Conservation (phyloP, 2,888 invertebrate genomes). For the Lochmaea crataegi region DNA sequence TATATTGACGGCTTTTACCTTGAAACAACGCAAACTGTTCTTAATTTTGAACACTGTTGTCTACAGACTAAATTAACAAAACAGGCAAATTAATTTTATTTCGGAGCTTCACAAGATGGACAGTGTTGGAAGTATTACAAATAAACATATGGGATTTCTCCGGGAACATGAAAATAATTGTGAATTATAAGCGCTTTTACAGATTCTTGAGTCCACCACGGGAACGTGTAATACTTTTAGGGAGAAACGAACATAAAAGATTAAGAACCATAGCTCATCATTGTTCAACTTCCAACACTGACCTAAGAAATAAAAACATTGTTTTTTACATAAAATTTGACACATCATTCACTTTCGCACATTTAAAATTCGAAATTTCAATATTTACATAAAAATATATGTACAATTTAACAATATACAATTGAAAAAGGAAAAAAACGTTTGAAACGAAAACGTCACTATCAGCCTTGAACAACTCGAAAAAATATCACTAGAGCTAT, state of each 20-base stretch:
- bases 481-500: conserved; percentile 35
- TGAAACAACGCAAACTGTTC: background rate
- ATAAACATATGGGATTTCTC: too few relatives aligned
- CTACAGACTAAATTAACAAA: conserved; percentile 8
- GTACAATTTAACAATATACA: conserved; percentile 36
- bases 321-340: conserved; percentile 21
- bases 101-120: background rate
- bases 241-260: background rate
- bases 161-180: too few relatives aligned
- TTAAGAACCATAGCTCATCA: too few relatives aligned
- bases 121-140: background rate
- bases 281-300: background rate
- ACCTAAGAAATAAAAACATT: background rate
- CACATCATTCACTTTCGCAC: conserved; percentile 20
- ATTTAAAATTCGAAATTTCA: conserved; percentile 27
- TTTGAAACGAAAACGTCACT: conserved; percentile 30
- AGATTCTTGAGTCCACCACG: too few relatives aligned
- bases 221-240: too few relatives aligned
- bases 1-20: too few relatives aligned
- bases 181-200: too few relatives aligned
- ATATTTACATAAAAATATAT: conserved; percentile 36
- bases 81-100: background rate
- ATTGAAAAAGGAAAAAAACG: conserved; percentile 15
- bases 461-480: conserved; percentile 35
- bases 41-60: conserved; percentile 1